Evolutionary conservation across 2,797 vertebrate species (phyloP).

Genomic region (Sebastiscus albofasciatus): DNA sequence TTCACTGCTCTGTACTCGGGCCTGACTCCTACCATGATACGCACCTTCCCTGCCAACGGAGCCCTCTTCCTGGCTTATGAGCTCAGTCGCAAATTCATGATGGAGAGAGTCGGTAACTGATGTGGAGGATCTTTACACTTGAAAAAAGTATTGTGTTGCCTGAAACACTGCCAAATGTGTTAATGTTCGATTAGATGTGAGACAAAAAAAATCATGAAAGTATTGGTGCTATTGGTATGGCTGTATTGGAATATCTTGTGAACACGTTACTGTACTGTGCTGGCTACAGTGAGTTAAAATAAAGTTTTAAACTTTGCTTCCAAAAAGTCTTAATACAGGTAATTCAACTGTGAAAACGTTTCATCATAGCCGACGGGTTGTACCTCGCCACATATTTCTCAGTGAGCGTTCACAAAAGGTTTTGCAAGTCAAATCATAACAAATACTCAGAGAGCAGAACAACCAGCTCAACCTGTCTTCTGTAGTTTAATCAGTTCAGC

Average conservation of each 20-base stretch:
- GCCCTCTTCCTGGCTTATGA: conserved; percentile 92
- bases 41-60: conserved; percentile 93
- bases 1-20: conserved; percentile 91
- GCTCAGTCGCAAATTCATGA: conserved; percentile 90
- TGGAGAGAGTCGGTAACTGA: conserved; percentile 82
- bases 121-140: not conserved
- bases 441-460: not conserved
- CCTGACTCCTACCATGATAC: conserved; percentile 92
- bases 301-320: not conserved
- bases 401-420: not conserved
- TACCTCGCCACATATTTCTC: not conserved
- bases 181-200: not conserved
- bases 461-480: not conserved
- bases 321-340: not conserved
- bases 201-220: not conserved
- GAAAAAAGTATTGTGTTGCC: not conserved
- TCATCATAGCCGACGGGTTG: not conserved
- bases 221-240: not conserved
- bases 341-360: not conserved
- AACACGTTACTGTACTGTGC: not conserved
- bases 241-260: not conserved
- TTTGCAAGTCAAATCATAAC: not conserved
- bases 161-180: not conserved
- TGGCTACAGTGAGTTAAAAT: conserved; percentile 10
- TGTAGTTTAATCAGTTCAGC: not conserved